A percentile compares a stretch with the other conserved stretches of the same genome.
Evolutionary conservation across 2,797 vertebrate genomes (phyloP).

Genomic region (Sardinella longiceps): DNA sequence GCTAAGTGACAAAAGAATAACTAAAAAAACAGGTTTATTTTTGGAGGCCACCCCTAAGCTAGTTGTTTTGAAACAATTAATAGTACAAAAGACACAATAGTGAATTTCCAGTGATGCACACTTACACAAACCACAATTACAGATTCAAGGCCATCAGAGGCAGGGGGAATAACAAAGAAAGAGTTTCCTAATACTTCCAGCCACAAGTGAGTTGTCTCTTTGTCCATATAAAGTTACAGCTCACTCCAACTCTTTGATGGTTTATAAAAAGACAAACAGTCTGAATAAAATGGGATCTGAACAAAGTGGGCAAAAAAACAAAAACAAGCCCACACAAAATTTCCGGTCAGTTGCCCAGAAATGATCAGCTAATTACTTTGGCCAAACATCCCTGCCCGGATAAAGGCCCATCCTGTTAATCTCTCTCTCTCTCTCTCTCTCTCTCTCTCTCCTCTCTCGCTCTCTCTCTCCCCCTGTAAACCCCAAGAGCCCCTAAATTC

Average conservation of each 20-base stretch:
- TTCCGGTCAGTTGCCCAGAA: neutral
- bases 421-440: constrained; percentile 28
- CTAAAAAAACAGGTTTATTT: neutral
- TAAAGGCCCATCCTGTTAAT: neutral
- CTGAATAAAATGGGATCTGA: neutral
- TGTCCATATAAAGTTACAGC: neutral
- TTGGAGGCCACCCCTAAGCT: neutral
- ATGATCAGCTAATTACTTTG: neutral
- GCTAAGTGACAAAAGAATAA: neutral
- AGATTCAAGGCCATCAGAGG: constrained; percentile 17
- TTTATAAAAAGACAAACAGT: neutral
- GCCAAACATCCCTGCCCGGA: neutral
- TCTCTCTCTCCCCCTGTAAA: neutral
- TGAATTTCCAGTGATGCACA: constrained; percentile 7
- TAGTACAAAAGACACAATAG: neutral
- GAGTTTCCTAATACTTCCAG: constrained; percentile 1
- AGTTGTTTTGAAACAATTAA: neutral
- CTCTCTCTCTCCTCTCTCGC: no score
- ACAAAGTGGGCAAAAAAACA: neutral
- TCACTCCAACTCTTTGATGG: neutral
- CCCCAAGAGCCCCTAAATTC: neutral
- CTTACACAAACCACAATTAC: constrained; percentile 28
- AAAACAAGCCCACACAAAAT: neutral
- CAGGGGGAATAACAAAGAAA: neutral
- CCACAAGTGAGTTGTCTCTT: neutral